Percentiles rank a stretch among this genome's conserved stretches.
These are phyloP conservation scores for Cichladusa arquata DNA, from an alignment of 2,113 vertebrate species.

Conservation along the genomic window DNA sequence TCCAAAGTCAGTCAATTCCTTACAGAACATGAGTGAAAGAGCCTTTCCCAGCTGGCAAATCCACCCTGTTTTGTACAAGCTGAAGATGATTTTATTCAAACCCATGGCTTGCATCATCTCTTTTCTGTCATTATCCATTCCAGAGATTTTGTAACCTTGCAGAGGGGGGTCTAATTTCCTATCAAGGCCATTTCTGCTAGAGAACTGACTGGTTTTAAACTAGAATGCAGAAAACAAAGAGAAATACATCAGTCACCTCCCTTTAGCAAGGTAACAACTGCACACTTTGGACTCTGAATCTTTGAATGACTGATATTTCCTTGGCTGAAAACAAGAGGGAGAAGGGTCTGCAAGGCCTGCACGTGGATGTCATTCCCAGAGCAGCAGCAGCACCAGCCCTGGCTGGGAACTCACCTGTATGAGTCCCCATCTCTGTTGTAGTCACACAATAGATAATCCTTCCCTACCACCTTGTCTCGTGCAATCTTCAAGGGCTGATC, in stretches of 20 bases:
- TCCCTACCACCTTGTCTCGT: slow-evolving; percentile 93
- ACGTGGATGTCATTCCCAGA: rapidly evolving
- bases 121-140: background rate
- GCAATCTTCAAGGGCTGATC: slow-evolving; percentile 99
- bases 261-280: background rate
- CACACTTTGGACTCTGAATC: background rate
- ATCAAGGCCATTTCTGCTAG: background rate
- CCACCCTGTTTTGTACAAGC: background rate
- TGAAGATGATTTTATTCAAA: background rate
- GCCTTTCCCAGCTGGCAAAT: background rate
- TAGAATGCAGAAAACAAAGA: background rate
- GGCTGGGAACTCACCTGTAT: slow-evolving; percentile 80
- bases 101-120: background rate
- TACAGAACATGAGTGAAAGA: background rate
- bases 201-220: background rate
- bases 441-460: slow-evolving; percentile 97
- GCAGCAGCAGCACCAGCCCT: background rate
- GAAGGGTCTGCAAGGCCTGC: background rate
- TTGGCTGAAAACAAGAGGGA: background rate
- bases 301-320: background rate
- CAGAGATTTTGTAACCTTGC: background rate
- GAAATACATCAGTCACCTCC: background rate
- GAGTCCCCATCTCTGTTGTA: slow-evolving; percentile 99
- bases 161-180: background rate
- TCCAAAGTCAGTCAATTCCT: background rate